Percentiles rank a stretch among this genome's conserved stretches.
These are phyloP conservation scores for Phorcus lineatus DNA, from an alignment of 2,888 invertebrate species.

Conservation along the genomic window DNA sequence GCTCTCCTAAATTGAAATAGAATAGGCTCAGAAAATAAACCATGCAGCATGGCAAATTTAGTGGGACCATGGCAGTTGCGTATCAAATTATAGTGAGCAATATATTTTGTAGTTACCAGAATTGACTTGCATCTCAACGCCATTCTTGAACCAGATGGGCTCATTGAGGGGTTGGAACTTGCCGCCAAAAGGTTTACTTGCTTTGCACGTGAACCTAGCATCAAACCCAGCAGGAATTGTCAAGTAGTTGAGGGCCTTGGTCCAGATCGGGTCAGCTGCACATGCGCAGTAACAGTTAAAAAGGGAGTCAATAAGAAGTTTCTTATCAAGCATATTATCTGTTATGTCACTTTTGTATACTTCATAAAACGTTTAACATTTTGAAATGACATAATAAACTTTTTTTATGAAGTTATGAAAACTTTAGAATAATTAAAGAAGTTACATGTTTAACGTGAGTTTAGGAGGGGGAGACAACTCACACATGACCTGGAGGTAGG, in stretches of 20 bases:
- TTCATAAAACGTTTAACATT: too few species aligned
- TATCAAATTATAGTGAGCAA: not conserved
- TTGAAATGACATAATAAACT: too few species aligned
- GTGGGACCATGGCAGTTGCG: too few species aligned
- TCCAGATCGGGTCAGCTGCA: not conserved
- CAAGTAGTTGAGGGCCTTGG: not conserved
- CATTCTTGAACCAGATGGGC: not conserved
- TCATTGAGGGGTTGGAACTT: not conserved
- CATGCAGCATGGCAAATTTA: too few species aligned
- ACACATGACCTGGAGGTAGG: conserved; percentile 7
- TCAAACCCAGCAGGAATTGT: not conserved
- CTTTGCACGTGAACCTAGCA: conserved; percentile 1
- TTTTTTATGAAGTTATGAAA: too few species aligned
- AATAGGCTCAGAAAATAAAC: too few species aligned
- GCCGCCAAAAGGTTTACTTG: not conserved
- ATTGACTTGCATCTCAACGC: not conserved
- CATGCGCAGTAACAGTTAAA: not conserved
- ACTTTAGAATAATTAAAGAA: not conserved
- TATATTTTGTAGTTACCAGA: not conserved
- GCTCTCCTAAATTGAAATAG: too few species aligned
- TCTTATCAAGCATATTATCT: too few species aligned
- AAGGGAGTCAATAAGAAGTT: not conserved
- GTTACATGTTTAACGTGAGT: too few species aligned
- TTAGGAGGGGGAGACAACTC: not conserved
- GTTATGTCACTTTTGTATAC: too few species aligned